Conservation (phyloP, 1,140 invertebrate species). For the Tetragnatha versicolor region DNA sequence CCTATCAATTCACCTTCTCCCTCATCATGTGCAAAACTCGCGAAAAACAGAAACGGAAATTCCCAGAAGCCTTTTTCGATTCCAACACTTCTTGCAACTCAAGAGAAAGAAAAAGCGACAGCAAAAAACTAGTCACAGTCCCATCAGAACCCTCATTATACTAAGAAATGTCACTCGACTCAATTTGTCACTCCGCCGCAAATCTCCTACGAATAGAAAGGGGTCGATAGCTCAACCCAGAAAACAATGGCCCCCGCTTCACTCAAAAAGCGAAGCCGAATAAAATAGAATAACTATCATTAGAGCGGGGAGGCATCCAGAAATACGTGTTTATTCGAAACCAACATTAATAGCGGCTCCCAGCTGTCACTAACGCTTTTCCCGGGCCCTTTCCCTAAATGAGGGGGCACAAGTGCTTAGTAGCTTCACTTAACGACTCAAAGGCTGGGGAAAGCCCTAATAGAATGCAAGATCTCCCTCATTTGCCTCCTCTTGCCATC, state of each 20-base stretch:
- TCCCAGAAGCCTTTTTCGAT: too few species aligned
- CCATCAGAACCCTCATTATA: too few species aligned
- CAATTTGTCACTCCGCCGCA: too few species aligned
- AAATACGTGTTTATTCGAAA: slow-evolving; percentile 39
- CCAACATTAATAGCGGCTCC: slow-evolving; percentile 41
- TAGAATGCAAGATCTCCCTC: slow-evolving; percentile 42
- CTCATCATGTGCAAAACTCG: too few species aligned
- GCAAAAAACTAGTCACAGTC: too few species aligned
- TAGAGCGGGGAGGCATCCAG: slow-evolving; percentile 11
- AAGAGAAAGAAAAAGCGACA: too few species aligned
- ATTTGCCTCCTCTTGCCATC: slow-evolving; percentile 25
- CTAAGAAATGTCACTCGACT: too few species aligned
- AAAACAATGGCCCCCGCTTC: slow-evolving; percentile 1
- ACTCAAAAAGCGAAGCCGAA: slow-evolving; percentile 1
- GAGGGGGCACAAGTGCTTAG: slow-evolving; percentile 18
- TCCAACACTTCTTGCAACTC: too few species aligned
- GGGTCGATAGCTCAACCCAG: too few species aligned
- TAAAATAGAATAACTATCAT: slow-evolving; percentile 26
- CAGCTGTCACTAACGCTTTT: slow-evolving; percentile 47
- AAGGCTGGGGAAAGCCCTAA: slow-evolving; percentile 25
- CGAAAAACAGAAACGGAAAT: too few species aligned
- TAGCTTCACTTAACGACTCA: slow-evolving; percentile 13
- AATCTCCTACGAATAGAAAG: too few species aligned
- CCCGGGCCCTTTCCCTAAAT: slow-evolving; percentile 6
- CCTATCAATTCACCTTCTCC: too few species aligned